Percentiles rank a stretch among this genome's conserved stretches.
Conservation (phyloP, 2,113 vertebrate species). For the Myotis yumanensis region DNA sequence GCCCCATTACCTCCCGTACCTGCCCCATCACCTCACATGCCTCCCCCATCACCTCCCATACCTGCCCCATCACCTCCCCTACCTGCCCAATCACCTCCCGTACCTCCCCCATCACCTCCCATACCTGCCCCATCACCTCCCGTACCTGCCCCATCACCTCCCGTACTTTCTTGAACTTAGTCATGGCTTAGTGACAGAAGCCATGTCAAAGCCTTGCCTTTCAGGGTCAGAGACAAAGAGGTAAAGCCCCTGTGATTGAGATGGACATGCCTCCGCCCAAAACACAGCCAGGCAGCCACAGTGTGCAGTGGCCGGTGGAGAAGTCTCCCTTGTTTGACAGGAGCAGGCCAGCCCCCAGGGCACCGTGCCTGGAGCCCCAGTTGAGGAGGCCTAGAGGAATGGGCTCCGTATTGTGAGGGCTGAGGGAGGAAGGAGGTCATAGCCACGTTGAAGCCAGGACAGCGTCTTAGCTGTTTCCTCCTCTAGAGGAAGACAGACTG, state of each 20-base stretch:
- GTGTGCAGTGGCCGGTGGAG: not conserved
- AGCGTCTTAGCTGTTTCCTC: not conserved
- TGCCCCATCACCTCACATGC: not conserved
- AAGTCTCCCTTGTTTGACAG: not conserved
- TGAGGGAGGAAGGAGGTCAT: not conserved
- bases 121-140: too few species aligned
- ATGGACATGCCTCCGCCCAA: not conserved
- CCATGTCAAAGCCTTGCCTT: not conserved
- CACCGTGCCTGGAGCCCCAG: not conserved
- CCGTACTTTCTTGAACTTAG: not conserved
- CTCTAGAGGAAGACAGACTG: not conserved
- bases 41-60: too few species aligned
- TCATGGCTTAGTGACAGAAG: not conserved
- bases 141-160: not conserved
- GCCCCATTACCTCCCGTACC: not conserved
- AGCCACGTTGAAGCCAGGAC: not conserved
- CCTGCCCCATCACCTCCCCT: not conserved
- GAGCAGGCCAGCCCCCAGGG: not conserved
- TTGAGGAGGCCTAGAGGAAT: not conserved
- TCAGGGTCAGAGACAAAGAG: not conserved
- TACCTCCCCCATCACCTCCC: not conserved
- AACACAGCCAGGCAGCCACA: not conserved
- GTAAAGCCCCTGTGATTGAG: not conserved
- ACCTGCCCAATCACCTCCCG: not conserved
- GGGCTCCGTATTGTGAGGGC: not conserved